Evolutionary conservation across 2,888 invertebrate genomes (phyloP), one percentile per base, ranked within the genome.

Genomic region (Calameuta idolon): DNA sequence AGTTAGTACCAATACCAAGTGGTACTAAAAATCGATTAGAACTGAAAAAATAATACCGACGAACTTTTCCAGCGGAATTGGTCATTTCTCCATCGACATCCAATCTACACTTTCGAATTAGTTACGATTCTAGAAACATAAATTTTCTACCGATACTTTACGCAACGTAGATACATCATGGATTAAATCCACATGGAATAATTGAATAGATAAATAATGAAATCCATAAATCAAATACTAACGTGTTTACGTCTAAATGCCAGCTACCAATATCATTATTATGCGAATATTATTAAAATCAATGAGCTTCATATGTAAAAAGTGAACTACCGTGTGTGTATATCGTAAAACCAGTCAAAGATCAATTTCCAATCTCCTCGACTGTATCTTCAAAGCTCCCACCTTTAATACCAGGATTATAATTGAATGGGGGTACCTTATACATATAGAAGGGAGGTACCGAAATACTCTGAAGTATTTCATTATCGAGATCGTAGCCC

Each of bases 401-500:
- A 55, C 55, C 80, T 73, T 80, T 83, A 83, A 82, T 84, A 84
- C 85, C 85, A 84, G 85, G 85, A 87, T 87, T 87, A 85, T 84
- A 84, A 84, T 84, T 83, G 83, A 85, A 83, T 84, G 83, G 81
- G 83, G 82, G 85, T 84, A 83, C 82, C 83, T 79, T 83, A 23
- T 31, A 35, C 35, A 35, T 35, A 73, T 69, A 68, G 69, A 76
- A 73, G 76, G 74, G 76, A 75, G 40, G 76, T 75, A 73, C 76
- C 78, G 78, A 79, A 80, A 87, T 83, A 83, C 83, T 80, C 82
- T 81, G 83, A 83, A 84, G 85, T 86, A 87, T 87, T 87, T 87
- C 87, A 87, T 87, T 87, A 87, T 87, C 87, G 85, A 85, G 85
- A 86, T 87, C 84, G 82, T 84, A 81, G 83, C 81, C 81, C 79